A percentile compares a stretch with the other conserved stretches of the same genome.
Evolutionary conservation across 1,140 invertebrate species (phyloP).

Genomic region (Sminthurinus signatus): DNA sequence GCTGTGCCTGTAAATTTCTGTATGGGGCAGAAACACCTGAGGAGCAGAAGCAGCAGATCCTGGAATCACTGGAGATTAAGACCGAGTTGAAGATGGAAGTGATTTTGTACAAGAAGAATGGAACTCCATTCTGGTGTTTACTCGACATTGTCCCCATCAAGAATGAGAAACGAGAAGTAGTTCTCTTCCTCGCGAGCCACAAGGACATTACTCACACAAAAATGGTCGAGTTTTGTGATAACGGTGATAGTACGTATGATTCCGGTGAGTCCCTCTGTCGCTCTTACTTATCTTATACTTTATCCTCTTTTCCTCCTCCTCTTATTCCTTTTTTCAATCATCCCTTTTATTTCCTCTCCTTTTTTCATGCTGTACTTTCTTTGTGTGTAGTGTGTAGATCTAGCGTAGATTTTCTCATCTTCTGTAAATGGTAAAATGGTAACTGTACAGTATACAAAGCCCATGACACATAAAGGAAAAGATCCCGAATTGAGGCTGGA

Average conservation of each 20-base stretch:
- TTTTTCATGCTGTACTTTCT: background rate
- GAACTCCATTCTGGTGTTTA: constrained; percentile 87
- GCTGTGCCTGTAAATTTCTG: constrained; percentile 91
- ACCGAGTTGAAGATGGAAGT: constrained; percentile 88
- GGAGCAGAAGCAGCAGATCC: constrained; percentile 80
- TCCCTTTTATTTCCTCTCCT: background rate
- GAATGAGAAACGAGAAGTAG: constrained; percentile 95
- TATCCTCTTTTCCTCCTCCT: background rate
- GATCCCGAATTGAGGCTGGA: no score
- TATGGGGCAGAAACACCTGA: constrained; percentile 85
- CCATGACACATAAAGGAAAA: no score
- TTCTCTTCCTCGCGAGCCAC: constrained; percentile 90
- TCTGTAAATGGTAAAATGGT: no score
- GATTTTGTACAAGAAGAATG: constrained; percentile 89
- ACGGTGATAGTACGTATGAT: constrained; percentile 54
- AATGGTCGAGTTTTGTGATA: constrained; percentile 68
- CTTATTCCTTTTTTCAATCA: background rate
- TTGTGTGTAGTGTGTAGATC: no score
- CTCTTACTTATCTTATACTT: no score
- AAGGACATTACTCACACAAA: constrained; percentile 93
- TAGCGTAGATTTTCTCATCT: no score
- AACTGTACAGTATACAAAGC: no score
- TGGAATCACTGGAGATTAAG: constrained; percentile 79
- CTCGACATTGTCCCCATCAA: constrained; percentile 97
- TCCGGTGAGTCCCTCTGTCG: constrained; percentile 28